Percentiles rank a stretch among this genome's conserved stretches.
phyloP scores from a whole-genome alignment of 2,888 invertebrate genomes.

The Spilosoma lubricipeda region DNA sequence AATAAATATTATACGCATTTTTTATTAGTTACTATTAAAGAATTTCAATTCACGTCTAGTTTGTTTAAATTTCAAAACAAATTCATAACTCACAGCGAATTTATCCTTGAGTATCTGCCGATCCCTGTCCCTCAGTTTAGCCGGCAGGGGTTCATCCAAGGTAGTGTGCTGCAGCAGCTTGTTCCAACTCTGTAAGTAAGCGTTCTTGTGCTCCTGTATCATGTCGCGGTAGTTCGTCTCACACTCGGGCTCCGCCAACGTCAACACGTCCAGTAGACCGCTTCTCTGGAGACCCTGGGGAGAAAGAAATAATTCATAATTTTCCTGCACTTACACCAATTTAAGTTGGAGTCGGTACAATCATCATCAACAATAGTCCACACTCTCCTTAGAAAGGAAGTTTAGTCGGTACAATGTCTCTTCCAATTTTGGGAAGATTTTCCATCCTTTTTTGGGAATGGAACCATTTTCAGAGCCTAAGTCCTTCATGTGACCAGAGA shows the following conservation, averaged over 20 bases:
- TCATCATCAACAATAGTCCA: too few species aligned
- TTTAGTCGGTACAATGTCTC: too few species aligned
- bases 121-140: constrained; percentile 94
- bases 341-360: background rate
- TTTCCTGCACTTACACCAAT: background rate
- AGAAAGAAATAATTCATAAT: background rate
- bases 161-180: constrained; percentile 91
- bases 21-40: too few species aligned
- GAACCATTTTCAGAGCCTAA: too few species aligned
- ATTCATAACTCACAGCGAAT: constrained; percentile 90
- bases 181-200: constrained; percentile 92
- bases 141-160: constrained; percentile 88
- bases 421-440: too few species aligned
- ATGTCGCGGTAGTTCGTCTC: constrained; percentile 95
- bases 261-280: constrained; percentile 92
- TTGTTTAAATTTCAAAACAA: background rate
- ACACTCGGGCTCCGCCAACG: constrained; percentile 93
- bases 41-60: too few species aligned
- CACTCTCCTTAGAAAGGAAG: too few species aligned
- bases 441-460: too few species aligned
- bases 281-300: constrained; percentile 93
- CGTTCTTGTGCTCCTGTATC: constrained; percentile 93
- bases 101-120: constrained; percentile 94
- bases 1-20: too few species aligned
- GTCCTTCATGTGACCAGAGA: too few species aligned